These are phyloP conservation scores for Tauraco erythrolophus DNA, from an alignment of 2,113 vertebrate genomes.

Conservation along the genomic window DNA sequence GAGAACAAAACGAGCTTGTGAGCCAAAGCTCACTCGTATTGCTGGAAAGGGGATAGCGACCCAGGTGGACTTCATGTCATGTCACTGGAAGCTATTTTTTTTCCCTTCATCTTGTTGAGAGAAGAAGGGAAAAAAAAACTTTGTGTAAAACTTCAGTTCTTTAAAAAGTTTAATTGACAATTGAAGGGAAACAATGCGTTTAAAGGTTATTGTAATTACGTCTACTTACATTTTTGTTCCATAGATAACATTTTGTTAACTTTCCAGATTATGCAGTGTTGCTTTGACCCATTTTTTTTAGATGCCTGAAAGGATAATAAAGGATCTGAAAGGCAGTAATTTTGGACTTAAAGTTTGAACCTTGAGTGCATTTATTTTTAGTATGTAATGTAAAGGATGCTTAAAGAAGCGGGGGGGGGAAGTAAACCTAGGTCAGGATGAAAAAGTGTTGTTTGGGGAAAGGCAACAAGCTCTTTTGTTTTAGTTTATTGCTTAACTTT, in stretches of 20 bases:
- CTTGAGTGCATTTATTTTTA: constrained; percentile 65
- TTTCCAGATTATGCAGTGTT: constrained; percentile 64
- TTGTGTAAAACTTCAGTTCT: neutral
- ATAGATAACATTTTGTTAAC: constrained; percentile 66
- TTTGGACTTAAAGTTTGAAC: constrained; percentile 65
- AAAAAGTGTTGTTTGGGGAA: constrained; percentile 34
- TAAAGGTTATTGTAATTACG: constrained; percentile 65
- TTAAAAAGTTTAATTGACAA: constrained; percentile 50
- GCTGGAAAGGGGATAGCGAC: neutral
- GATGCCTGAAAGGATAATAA: constrained; percentile 64
- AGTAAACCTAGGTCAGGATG: constrained; percentile 45
- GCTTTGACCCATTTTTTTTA: constrained; percentile 67
- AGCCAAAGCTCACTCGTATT: neutral
- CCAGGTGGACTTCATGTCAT: neutral
- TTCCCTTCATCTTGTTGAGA: neutral
- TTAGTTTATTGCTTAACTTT: constrained; percentile 10
- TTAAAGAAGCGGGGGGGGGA: neutral
- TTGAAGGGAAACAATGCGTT: neutral
- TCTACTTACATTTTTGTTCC: constrained; percentile 56
- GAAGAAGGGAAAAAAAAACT: neutral
- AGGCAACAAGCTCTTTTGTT: constrained; percentile 11
- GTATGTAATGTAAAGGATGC: constrained; percentile 22
- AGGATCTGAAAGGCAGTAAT: constrained; percentile 71
- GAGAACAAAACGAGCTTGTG: neutral
- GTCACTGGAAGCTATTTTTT: neutral